Evolutionary conservation across 2,888 invertebrate genomes (phyloP).

Genomic region (Dyspetes luteomarginatus): DNA sequence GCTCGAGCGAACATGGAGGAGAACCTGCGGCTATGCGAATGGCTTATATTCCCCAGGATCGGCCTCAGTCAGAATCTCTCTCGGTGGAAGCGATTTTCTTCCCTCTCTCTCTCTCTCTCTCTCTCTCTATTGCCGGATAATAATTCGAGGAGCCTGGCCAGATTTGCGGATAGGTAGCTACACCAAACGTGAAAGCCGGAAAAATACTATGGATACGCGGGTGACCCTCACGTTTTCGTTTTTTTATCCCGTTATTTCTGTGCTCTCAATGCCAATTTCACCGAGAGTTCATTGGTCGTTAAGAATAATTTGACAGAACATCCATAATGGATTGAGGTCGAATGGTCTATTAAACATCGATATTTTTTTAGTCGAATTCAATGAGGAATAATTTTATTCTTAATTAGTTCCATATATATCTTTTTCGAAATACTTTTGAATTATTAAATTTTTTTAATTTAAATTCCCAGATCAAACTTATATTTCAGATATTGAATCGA

Average conservation of each 20-base stretch:
- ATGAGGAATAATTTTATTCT: no score
- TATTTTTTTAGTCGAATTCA: no score
- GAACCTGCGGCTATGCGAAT: slow-evolving; percentile 59
- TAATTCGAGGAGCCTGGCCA: slow-evolving; percentile 44
- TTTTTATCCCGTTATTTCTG: slow-evolving; percentile 14
- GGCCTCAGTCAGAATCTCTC: slow-evolving; percentile 9
- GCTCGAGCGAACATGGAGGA: slow-evolving; percentile 31
- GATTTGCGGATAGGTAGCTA: slow-evolving; percentile 47
- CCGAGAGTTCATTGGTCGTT: no score
- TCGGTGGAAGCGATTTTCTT: slow-evolving; percentile 52
- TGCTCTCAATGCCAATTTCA: neutral
- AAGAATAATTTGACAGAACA: no score
- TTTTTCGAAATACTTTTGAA: no score
- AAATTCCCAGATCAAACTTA: no score
- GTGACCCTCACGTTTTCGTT: neutral
- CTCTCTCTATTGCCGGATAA: slow-evolving; percentile 31
- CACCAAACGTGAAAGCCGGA: slow-evolving; percentile 12
- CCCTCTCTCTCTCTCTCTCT: slow-evolving; percentile 31
- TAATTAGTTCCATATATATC: no score
- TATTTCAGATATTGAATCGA: no score
- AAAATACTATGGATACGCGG: slow-evolving; percentile 38
- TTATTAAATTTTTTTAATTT: no score
- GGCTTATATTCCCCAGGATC: slow-evolving; percentile 36
- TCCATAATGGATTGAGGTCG: no score
- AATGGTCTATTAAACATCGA: no score